Percentiles rank a stretch among this genome's conserved stretches.
Conservation (phyloP, 2,888 invertebrate species). For the Leptinotarsa peninsularis region DNA sequence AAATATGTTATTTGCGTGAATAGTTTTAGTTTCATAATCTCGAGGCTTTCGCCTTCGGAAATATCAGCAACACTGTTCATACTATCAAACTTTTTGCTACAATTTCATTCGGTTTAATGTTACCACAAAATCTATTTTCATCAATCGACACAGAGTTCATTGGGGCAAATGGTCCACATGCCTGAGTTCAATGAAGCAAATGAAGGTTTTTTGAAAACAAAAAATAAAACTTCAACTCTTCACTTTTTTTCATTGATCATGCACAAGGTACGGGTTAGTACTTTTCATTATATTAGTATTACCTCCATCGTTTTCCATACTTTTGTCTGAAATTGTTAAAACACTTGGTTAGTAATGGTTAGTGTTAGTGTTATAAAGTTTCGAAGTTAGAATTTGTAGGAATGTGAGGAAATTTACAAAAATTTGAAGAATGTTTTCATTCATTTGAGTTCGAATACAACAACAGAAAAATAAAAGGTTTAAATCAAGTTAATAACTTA, state of each 20-base stretch:
- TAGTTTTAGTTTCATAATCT: no score
- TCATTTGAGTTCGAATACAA: no score
- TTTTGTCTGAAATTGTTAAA: constrained; percentile 74
- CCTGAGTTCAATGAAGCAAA: constrained; percentile 41
- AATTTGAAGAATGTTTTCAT: no score
- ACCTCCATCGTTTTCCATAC: constrained; percentile 83
- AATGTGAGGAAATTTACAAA: no score
- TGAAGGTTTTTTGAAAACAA: constrained; percentile 18
- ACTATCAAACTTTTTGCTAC: background rate
- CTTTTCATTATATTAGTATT: constrained; percentile 57
- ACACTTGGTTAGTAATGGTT: constrained; percentile 30
- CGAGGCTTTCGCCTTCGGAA: background rate
- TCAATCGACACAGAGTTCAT: constrained; percentile 1
- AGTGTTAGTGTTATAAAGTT: background rate
- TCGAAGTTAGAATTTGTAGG: no score
- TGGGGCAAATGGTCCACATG: constrained; percentile 31
- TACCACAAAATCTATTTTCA: constrained; percentile 2
- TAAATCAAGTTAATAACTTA: no score
- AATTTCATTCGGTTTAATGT: background rate
- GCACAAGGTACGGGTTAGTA: constrained; percentile 44
- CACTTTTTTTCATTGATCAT: constrained; percentile 45
- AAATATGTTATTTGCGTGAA: no score
- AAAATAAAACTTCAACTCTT: constrained; percentile 5
- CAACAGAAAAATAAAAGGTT: no score
- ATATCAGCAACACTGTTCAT: background rate